Conservation (phyloP, 1,140 invertebrate species). For the Cotesia vestalis region DNA sequence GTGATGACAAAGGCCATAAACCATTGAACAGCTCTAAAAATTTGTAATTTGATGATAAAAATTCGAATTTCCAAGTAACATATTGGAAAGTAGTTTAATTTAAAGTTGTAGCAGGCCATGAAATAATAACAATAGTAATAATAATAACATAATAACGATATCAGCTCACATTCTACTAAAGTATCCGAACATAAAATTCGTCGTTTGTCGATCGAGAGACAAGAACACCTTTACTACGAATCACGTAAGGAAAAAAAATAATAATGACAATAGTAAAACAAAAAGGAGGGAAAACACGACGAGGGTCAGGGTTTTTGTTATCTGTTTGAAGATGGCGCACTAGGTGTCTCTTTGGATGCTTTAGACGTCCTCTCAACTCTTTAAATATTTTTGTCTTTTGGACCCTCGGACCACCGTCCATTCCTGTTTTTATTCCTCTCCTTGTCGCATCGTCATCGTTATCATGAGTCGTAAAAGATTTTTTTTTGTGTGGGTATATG, state of each 20-base stretch:
- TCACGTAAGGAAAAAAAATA: constrained; percentile 20
- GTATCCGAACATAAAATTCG: constrained; percentile 36
- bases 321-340: constrained; percentile 58
- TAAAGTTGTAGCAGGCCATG: constrained; percentile 22
- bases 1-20: neutral
- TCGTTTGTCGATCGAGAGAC: constrained; percentile 39
- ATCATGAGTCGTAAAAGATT: constrained; percentile 17
- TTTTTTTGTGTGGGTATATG: neutral
- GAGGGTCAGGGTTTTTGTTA: constrained; percentile 39
- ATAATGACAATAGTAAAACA: constrained; percentile 21
- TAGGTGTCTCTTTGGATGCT: constrained; percentile 52
- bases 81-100: constrained; percentile 14
- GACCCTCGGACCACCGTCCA: constrained; percentile 51
- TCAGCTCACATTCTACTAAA: constrained; percentile 23
- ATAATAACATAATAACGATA: constrained; percentile 35
- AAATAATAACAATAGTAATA: neutral
- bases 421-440: constrained; percentile 44
- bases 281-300: constrained; percentile 20
- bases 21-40: neutral
- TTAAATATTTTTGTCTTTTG: constrained; percentile 39
- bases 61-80: constrained; percentile 13
- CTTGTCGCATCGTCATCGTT: constrained; percentile 4
- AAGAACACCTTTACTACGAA: constrained; percentile 27
- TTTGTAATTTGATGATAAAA: constrained; percentile 11
- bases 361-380: constrained; percentile 43